These are phyloP conservation scores for Myodes glareolus DNA, from an alignment of 2,113 vertebrate species.

Conservation along the genomic window DNA sequence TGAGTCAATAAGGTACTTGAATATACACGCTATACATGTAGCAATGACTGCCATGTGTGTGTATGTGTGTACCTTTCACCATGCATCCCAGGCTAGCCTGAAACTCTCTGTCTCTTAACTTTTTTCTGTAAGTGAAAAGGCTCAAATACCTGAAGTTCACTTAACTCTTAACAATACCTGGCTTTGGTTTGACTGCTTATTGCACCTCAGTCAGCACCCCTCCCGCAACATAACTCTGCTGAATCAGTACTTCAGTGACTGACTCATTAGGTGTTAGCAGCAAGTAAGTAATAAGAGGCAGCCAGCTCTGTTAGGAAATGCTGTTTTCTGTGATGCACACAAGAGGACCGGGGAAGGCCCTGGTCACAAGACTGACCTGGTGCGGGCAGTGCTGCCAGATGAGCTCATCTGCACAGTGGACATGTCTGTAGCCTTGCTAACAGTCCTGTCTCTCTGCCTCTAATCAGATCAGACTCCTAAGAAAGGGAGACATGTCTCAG, in stretches of 20 bases:
- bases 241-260: constrained; percentile 9
- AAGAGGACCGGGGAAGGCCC: background rate
- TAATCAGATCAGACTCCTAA: background rate
- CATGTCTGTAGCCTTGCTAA: background rate
- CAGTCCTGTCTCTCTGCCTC: background rate
- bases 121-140: constrained; percentile 36
- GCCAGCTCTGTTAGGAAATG: background rate
- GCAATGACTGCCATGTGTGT: background rate
- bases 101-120: background rate
- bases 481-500: background rate
- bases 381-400: background rate
- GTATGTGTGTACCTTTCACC: background rate
- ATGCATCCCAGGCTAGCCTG: background rate
- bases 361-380: background rate
- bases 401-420: background rate
- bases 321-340: constrained; percentile 17
- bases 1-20: constrained; percentile 1
- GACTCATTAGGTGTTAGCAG: background rate
- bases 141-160: background rate
- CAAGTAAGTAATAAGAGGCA: constrained; percentile 22
- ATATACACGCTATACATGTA: background rate
- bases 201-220: background rate
- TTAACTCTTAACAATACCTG: background rate
- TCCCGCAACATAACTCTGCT: background rate
- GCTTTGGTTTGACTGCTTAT: constrained; percentile 64